phyloP scores from a whole-genome alignment of 2,113 vertebrate species.

The Gasterosteus nipponicus region DNA sequence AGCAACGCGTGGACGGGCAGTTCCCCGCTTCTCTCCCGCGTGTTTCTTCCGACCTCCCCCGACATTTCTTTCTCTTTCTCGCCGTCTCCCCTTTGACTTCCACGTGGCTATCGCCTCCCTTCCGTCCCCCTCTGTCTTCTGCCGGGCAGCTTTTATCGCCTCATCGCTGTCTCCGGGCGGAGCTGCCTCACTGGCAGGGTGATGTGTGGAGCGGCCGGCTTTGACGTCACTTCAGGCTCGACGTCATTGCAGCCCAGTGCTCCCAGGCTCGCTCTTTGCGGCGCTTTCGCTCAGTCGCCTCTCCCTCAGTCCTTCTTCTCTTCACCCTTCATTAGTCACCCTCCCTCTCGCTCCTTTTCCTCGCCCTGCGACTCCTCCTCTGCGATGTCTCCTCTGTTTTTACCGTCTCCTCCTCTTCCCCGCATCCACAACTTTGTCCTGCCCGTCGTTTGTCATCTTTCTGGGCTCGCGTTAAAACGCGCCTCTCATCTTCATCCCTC shows the following conservation, averaged over 20 bases:
- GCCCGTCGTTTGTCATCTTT: constrained; percentile 17
- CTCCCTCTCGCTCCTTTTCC: constrained; percentile 7
- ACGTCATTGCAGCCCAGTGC: constrained; percentile 70
- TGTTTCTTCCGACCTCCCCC: no score
- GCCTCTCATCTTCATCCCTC: constrained; percentile 7
- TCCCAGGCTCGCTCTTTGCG: constrained; percentile 61
- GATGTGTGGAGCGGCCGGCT: constrained; percentile 70
- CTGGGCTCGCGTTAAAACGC: constrained; percentile 10
- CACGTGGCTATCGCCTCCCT: background rate
- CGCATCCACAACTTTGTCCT: constrained; percentile 10
- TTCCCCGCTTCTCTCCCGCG: no score
- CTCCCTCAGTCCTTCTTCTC: constrained; percentile 36
- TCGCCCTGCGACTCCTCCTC: background rate
- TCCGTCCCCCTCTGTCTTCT: constrained; percentile 17
- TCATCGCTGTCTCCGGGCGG: constrained; percentile 38
- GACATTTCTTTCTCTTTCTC: no score
- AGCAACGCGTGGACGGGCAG: constrained; percentile 12
- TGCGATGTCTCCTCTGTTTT: constrained; percentile 5
- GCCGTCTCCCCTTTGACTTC: background rate
- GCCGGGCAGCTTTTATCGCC: constrained; percentile 31
- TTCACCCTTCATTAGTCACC: constrained; percentile 36
- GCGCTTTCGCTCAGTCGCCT: constrained; percentile 49
- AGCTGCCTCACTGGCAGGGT: constrained; percentile 57
- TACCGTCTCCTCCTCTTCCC: background rate
- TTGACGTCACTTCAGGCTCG: constrained; percentile 71